Conservation (phyloP, 2,797 vertebrate species). For the Chiroxiphia lanceolata region DNA sequence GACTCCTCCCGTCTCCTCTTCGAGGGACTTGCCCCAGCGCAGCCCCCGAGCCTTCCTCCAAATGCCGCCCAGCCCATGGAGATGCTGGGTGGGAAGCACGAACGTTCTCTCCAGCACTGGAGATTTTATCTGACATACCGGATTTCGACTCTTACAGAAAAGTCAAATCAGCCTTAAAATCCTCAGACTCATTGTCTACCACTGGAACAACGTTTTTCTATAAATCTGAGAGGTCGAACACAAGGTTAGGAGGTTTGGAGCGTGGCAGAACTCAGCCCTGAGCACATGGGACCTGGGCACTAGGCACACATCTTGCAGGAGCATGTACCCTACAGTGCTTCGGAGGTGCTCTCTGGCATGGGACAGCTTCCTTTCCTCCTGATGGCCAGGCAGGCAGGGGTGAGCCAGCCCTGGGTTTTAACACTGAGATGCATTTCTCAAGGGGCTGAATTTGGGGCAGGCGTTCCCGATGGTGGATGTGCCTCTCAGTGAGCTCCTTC, state of each 20-base stretch:
- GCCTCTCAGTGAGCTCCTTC: not conserved
- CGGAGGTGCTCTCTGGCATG: not conserved
- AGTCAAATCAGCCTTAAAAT: not conserved
- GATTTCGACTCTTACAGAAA: not conserved
- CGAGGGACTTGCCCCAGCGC: not conserved
- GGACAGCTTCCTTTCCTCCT: not conserved
- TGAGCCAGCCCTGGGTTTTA: not conserved
- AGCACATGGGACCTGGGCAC: fast-evolving
- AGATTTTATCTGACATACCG: not conserved
- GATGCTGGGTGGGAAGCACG: not conserved
- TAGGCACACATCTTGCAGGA: not conserved
- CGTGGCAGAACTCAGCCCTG: not conserved
- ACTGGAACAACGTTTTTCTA: not conserved
- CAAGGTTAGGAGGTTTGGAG: not conserved
- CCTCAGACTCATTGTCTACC: not conserved
- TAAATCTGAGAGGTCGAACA: not conserved
- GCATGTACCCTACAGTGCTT: not conserved
- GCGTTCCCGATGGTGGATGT: fast-evolving
- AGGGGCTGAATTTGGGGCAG: not conserved
- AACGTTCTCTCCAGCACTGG: not conserved
- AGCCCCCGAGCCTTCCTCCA: not conserved
- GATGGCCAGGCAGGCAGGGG: not conserved
- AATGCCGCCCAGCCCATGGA: not conserved
- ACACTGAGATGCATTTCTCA: not conserved
- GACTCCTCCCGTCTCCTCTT: not conserved